These are phyloP conservation scores for Liparis tanakae DNA, from an alignment of 2,797 vertebrate species.

Conservation along the genomic window DNA sequence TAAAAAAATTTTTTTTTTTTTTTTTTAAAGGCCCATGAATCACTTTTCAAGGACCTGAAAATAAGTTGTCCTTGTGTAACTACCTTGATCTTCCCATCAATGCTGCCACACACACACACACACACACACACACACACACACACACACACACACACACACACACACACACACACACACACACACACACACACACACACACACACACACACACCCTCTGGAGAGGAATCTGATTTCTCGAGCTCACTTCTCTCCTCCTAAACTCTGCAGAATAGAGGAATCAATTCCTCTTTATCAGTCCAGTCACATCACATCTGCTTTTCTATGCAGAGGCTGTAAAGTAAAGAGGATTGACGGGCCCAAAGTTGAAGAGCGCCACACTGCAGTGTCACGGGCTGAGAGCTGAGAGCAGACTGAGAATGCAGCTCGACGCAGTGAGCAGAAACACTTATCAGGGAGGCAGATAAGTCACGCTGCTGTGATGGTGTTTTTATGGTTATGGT, in stretches of 20 bases:
- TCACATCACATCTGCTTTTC: slow-evolving; percentile 58
- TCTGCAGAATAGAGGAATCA: slow-evolving; percentile 50
- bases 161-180: slow-evolving; percentile 22
- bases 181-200: slow-evolving; percentile 16
- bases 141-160: slow-evolving; percentile 15
- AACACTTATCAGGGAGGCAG: slow-evolving; percentile 16
- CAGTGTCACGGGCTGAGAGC: slow-evolving; percentile 27
- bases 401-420: slow-evolving; percentile 31
- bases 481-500: not conserved
- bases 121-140: not conserved
- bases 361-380: slow-evolving; percentile 30
- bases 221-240: slow-evolving; percentile 46
- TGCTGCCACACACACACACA: no score
- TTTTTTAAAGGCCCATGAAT: not conserved
- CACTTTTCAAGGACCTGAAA: slow-evolving; percentile 3
- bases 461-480: not conserved
- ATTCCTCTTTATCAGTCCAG: slow-evolving; percentile 58
- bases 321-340: slow-evolving; percentile 43
- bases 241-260: slow-evolving; percentile 40
- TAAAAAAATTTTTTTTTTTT: not conserved
- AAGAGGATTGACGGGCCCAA: slow-evolving; percentile 41
- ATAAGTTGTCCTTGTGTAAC: not conserved
- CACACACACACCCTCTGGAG: slow-evolving; percentile 17
- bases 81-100: not conserved
- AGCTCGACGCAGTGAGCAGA: slow-evolving; percentile 6